Conservation (phyloP, 2,797 vertebrate genomes). For the Gymnoscopelus braueri region DNA sequence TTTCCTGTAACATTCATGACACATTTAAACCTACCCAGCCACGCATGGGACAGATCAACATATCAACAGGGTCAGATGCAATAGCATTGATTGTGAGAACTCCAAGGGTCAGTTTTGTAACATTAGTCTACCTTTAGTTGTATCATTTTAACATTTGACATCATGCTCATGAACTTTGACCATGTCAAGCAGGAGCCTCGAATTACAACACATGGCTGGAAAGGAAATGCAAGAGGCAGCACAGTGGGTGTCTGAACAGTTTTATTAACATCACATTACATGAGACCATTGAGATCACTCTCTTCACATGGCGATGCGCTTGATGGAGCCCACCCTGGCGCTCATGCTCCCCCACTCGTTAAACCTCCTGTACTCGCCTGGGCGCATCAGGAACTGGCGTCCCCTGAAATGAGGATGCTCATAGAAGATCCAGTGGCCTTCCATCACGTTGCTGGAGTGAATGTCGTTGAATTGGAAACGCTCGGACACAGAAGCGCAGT, state of each 20-base stretch:
- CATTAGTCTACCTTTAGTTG: no score
- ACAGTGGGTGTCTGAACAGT: not conserved
- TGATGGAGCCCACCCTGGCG: constrained; percentile 70
- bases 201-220: not conserved
- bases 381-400: constrained; percentile 67
- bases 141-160: no score
- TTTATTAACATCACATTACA: constrained; percentile 39
- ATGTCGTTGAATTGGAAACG: constrained; percentile 61
- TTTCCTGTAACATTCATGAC: not conserved
- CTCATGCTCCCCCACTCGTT: constrained; percentile 70
- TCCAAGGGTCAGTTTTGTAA: no score
- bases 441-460: constrained; percentile 67
- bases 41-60: no score
- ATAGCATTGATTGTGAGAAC: no score
- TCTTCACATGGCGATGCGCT: constrained; percentile 52
- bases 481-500: constrained; percentile 65
- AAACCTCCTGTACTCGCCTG: constrained; percentile 68
- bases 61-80: no score
- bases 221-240: not conserved
- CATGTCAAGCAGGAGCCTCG: no score
- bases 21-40: not conserved
- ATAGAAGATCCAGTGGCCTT: constrained; percentile 71
- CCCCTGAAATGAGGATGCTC: constrained; percentile 71
- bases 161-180: no score
- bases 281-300: constrained; percentile 14